Conservation (phyloP, 2,113 vertebrate species). For the Galeopterus variegatus region DNA sequence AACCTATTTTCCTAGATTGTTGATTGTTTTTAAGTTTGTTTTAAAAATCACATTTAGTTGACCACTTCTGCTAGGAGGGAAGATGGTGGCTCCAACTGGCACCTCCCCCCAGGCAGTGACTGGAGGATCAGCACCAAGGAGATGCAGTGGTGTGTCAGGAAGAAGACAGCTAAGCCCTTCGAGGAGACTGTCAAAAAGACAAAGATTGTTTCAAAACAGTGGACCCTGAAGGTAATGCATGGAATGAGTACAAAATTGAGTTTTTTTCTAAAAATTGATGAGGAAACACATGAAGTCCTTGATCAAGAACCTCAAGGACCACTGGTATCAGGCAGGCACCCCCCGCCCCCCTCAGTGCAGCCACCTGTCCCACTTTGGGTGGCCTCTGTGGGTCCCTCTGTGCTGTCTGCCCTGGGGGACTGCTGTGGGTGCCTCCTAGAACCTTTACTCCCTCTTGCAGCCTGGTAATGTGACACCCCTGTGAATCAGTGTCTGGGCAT, state of each 20-base stretch:
- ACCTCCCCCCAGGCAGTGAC: too few relatives aligned
- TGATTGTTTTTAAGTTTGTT: not conserved
- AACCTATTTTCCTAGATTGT: not conserved
- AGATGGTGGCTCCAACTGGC: not conserved
- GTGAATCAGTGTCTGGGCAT: not conserved
- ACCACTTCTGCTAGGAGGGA: not conserved
- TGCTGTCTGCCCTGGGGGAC: too few relatives aligned
- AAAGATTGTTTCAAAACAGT: fast-evolving
- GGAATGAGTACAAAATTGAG: not conserved
- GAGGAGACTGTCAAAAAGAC: not conserved
- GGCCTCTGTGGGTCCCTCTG: too few relatives aligned
- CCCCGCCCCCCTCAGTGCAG: not conserved
- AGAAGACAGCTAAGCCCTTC: not conserved
- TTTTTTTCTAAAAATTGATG: not conserved
- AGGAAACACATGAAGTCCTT: not conserved
- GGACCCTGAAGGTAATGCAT: not conserved
- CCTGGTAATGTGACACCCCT: not conserved
- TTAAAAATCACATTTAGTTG: not conserved
- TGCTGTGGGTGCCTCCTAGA: fast-evolving
- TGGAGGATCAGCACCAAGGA: not conserved
- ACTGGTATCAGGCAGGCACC: not conserved
- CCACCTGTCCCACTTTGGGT: not conserved
- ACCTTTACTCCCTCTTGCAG: not conserved
- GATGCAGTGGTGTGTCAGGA: not conserved
- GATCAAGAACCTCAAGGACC: not conserved